A percentile compares a stretch with the other conserved stretches of the same genome.
These are phyloP conservation scores for Monochamus alternatus DNA, from an alignment of 2,888 invertebrate genomes.

Conservation along the genomic window DNA sequence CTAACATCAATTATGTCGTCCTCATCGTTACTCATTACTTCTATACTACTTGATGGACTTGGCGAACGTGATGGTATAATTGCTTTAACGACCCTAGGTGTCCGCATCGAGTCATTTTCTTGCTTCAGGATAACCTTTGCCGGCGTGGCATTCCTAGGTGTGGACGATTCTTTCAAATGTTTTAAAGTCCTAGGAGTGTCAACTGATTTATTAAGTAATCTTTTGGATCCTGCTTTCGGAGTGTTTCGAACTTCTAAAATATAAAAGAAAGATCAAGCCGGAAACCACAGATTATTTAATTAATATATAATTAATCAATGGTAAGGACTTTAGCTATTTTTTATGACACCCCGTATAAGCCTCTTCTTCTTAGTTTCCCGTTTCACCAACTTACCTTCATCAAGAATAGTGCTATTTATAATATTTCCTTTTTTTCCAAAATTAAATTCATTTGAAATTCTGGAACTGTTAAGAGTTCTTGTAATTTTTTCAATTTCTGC, in stretches of 20 bases:
- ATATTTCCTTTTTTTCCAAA: slow-evolving; percentile 31
- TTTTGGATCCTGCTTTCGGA: slow-evolving; percentile 36
- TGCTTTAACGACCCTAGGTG: slow-evolving; percentile 39
- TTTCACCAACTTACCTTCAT: slow-evolving; percentile 2
- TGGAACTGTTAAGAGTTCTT: slow-evolving; percentile 11
- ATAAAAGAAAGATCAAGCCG: too few species aligned
- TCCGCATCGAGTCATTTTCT: slow-evolving; percentile 11
- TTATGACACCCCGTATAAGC: too few species aligned
- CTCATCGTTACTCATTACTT: slow-evolving; percentile 24
- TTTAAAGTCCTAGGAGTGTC: slow-evolving; percentile 45
- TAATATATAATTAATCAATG: too few species aligned
- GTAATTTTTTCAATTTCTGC: background rate
- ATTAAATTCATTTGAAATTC: slow-evolving; percentile 38
- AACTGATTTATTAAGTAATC: slow-evolving; percentile 41
- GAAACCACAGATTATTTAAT: too few species aligned
- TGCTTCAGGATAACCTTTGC: background rate
- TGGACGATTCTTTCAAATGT: slow-evolving; percentile 28
- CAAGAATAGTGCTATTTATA: slow-evolving; percentile 43
- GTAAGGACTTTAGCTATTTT: too few species aligned
- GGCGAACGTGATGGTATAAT: slow-evolving; percentile 38
- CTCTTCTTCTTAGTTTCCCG: too few species aligned
- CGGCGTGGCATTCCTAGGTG: background rate
- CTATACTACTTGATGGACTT: slow-evolving; percentile 24
- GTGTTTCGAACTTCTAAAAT: slow-evolving; percentile 15
- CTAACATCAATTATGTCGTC: slow-evolving; percentile 44